Evolutionary conservation across 2,797 vertebrate genomes (phyloP), one percentile per base, ranked within the genome.

Genomic region (Phataginus tricuspis): DNA sequence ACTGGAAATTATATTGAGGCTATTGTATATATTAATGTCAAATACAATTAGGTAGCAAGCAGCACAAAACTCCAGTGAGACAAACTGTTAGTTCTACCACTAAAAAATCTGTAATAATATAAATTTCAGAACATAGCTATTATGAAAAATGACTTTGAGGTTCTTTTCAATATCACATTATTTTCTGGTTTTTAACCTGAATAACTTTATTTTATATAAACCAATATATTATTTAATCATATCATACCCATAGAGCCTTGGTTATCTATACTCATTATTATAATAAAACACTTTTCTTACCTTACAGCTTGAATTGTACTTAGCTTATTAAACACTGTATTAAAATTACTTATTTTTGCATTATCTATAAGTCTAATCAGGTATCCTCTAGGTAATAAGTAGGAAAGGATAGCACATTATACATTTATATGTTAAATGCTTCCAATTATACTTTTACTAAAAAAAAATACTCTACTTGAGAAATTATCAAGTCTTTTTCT

Each of bases 191-290:
- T 88, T 95, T 29, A 39, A 29, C 12, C 5, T 72, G 3, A 31
- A 16, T 11, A 79, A 95, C 57, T 92, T 92, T 83, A 69, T 90
- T 68, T 72, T 21, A 92, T 37, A 59, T 69, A 83, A 86, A 63
- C 23, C 94, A 95, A 9, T 64, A 55, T 18, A 61, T 4, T 39
- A 2, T 37, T 90, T 90, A 86, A 68, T 95, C 23, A 86, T 23
- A 90, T 75, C 59, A 57, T 51, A 91, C 57, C 31, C 61, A 87
- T 8, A 90, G n/a, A 77, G 42, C 25, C 37, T 14, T 37, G 5
- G 25, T 78, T 82, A 86, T 82, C 49, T 57, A 61, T 45, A 83
- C 49, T 78, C 21, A 94, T 75, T 94, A 95, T 39, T 55, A 64
- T 4, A 95, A 59, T 74, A 68, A 55, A 55, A 77, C 1, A 55